Percentiles rank a stretch among this genome's conserved stretches.
These are phyloP conservation scores for Arrhopalites spinosus DNA, from an alignment of 2,888 invertebrate genomes.

Conservation along the genomic window DNA sequence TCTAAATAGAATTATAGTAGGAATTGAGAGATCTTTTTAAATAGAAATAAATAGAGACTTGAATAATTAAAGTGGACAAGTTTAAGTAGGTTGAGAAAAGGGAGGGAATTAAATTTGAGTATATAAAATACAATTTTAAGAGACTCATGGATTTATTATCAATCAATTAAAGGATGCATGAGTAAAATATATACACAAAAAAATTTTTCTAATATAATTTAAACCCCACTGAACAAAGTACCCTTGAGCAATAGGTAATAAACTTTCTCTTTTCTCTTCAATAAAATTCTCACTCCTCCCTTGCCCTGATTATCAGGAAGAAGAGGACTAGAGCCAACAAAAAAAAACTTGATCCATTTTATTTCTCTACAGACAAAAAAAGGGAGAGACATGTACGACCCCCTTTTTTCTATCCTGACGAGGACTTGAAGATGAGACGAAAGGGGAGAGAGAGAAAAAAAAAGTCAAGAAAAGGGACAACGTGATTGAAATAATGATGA, in stretches of 20 bases:
- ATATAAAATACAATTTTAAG: not conserved
- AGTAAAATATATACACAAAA: no score
- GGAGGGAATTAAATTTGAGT: not conserved
- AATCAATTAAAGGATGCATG: slow-evolving; percentile 16
- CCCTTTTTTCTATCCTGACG: not conserved
- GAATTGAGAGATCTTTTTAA: no score
- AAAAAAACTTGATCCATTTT: no score
- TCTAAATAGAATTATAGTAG: not conserved
- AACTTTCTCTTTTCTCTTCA: no score
- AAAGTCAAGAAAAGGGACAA: not conserved
- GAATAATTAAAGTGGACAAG: not conserved
- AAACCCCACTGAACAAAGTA: no score
- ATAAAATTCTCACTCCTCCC: not conserved
- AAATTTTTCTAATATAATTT: no score
- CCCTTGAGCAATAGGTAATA: no score
- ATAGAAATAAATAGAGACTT: not conserved
- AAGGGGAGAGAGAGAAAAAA: not conserved
- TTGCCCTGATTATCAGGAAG: not conserved
- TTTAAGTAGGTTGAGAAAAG: not conserved
- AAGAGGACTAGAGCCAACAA: not conserved
- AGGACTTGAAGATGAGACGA: not conserved
- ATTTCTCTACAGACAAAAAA: no score
- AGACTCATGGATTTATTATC: not conserved
- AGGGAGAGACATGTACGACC: no score
- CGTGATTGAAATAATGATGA: slow-evolving; percentile 13